Base-by-base conservation (phyloP, 2,888 invertebrate species). In the Anarsia innoxiella region DNA sequence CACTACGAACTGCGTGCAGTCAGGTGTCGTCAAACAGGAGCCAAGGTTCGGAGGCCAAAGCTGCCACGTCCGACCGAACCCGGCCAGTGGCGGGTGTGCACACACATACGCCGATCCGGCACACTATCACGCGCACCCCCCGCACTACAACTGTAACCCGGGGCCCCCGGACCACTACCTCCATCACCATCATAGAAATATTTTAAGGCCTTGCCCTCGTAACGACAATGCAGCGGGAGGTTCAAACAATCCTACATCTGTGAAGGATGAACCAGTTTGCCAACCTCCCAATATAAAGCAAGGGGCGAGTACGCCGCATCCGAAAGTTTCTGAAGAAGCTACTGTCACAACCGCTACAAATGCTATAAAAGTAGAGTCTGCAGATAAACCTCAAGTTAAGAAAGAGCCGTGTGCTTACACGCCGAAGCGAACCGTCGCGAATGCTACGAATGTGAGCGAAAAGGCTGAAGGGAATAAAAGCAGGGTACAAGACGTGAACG, bases 261-360 rank as follows among this genome's bases (percentile, higher is more conserved):
- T 48, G n/a, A n/a, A n/a, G n/a, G n/a, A n/a, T n/a, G n/a, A n/a
- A n/a, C n/a, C n/a, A n/a, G n/a, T n/a, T n/a, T n/a, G 23, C 45
- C 59, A 15, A n/a, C 61, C 61, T 44, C 59, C 80, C 3, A 82
- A 83, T 51, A 62, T 67, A 31, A 82, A 82, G 42, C 72, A 72
- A 4, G 55, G 49, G 11, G 41, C 44, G 11, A 61, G 58, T 31
- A 49, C 45, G 12, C 33, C n/a, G n/a, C n/a, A n/a, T n/a, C n/a
- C 56, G 12, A 49, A 47, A 39, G 56, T 79, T 2, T n/a, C n/a
- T n/a, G 80, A 79, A 51, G 62, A 66, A 36, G 77, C 77, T 50
- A 30, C 48, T 15, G 41, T 42, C 15, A 37, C 52, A 28, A 27
- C 40, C 2, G 16, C 31, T 12, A 48, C 48, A 33, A 25, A 25